Base-by-base conservation (phyloP, 2,113 vertebrate genomes). In the Anser brachyrhynchus region DNA sequence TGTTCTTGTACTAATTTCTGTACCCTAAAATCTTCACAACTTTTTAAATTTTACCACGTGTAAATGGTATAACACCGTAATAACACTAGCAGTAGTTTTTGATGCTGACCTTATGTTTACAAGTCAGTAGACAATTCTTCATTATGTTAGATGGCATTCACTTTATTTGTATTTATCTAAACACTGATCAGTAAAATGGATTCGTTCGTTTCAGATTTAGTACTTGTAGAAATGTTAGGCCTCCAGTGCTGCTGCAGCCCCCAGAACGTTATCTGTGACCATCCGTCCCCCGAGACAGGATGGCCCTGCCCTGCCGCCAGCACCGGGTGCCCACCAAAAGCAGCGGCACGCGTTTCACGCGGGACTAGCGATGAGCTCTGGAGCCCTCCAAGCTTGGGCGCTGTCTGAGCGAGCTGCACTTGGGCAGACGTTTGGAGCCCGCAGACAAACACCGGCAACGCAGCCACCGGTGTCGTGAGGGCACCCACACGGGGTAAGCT, bases 391-490 rank as follows among this genome's bases (percentile, higher is more conserved):
- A 11, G 28, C 59, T 5, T 12, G 35, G 9, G 8, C 11, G 12
- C 35, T 10, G 28, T 12, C 55, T 19, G 43, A 19, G 11, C 11
- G 20, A 64, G n/a, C 49, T 20, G 7, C 57, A 2, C 51, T 5
- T 7, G 21, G 41, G 58, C 77, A 13, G 16, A 31, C 5, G 2
- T 22, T 4, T 22, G 55, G 39, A 46, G 55, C 39, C 55, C 70
- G 15, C 31, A n/a, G n/a, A 37, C 19, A 25, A 23, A 25, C 4
- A 3, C 29, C 22, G 10, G 7, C 39, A 20, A 23, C 5, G 46
- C 61, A 3, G 10, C n/a, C 15, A 10, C 7, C 2, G 0, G 3
- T 0, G 9, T 1, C 4, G 37, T 0, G 51, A 15, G 29, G 57
- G 6, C 3, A 3, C 3, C 22, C 9, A 0, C 0, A 5, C 23